These are phyloP conservation scores for Agrilus biguttatus DNA, from an alignment of 2,888 invertebrate species.

Conservation along the genomic window DNA sequence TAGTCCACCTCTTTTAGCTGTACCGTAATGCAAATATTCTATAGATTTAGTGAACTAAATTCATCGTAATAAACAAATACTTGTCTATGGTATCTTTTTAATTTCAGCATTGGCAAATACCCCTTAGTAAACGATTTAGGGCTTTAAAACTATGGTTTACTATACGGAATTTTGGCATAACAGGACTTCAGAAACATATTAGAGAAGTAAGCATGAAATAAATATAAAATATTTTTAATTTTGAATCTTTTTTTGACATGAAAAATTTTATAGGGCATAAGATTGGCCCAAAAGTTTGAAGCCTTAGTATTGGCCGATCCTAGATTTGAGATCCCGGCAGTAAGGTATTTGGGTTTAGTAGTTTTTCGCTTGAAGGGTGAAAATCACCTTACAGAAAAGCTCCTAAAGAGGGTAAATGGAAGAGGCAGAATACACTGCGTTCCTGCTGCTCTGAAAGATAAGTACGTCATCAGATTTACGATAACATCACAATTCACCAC, in stretches of 20 bases:
- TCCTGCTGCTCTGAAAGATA: slow-evolving; percentile 81
- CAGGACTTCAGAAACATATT: slow-evolving; percentile 84
- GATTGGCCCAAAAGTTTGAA: slow-evolving; percentile 83
- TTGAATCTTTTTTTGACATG: neutral
- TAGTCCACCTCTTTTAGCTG: too few relatives aligned
- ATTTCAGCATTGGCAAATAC: slow-evolving; percentile 92
- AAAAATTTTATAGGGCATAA: slow-evolving; percentile 53
- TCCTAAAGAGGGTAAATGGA: slow-evolving; percentile 76
- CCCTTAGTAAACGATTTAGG: slow-evolving; percentile 83
- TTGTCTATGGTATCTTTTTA: too few relatives aligned
- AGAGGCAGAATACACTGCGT: slow-evolving; percentile 86
- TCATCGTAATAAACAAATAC: too few relatives aligned
- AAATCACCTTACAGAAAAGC: slow-evolving; percentile 72
- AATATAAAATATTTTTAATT: neutral
- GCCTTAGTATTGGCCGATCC: slow-evolving; percentile 66
- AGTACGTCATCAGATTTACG: slow-evolving; percentile 85
- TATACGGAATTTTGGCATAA: slow-evolving; percentile 80
- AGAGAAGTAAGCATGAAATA: slow-evolving; percentile 50
- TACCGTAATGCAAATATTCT: too few relatives aligned
- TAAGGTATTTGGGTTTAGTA: slow-evolving; percentile 76
- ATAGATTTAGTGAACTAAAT: too few relatives aligned
- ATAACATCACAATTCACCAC: slow-evolving; percentile 82
- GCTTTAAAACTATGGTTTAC: slow-evolving; percentile 95
- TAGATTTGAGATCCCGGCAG: slow-evolving; percentile 82
- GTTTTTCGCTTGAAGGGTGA: slow-evolving; percentile 79